These are phyloP conservation scores for Abscondita cerata DNA, from an alignment of 2,888 invertebrate species.

Conservation along the genomic window DNA sequence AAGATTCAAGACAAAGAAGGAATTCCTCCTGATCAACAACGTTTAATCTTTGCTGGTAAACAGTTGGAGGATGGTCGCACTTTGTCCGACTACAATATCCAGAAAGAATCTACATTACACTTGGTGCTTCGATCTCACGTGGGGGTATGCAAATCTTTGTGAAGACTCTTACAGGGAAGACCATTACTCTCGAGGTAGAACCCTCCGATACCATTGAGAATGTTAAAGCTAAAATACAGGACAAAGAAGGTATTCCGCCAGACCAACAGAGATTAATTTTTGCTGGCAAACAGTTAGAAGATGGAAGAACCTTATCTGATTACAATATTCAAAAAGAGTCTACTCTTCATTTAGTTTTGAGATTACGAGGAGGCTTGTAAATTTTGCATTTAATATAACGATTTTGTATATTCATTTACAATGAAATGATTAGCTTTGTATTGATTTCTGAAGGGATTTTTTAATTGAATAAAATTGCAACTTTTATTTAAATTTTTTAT, in stretches of 20 bases:
- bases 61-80: constrained; percentile 72
- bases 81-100: constrained; percentile 69
- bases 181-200: constrained; percentile 55
- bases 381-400: constrained; percentile 51
- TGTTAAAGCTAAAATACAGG: constrained; percentile 66
- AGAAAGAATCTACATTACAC: constrained; percentile 65
- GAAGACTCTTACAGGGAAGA: constrained; percentile 58
- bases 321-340: constrained; percentile 70
- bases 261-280: constrained; percentile 67
- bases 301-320: constrained; percentile 62
- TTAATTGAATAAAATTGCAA: constrained; percentile 6
- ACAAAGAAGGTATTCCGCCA: constrained; percentile 69
- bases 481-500: background rate
- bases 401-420: constrained; percentile 13
- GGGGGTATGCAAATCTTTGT: constrained; percentile 68
- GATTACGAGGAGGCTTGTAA: constrained; percentile 70
- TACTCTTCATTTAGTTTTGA: constrained; percentile 64
- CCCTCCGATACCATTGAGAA: constrained; percentile 68
- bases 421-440: constrained; percentile 26
- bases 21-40: constrained; percentile 86
- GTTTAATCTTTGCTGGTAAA: constrained; percentile 82
- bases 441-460: constrained; percentile 12
- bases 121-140: constrained; percentile 64
- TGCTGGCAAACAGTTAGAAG: constrained; percentile 69
- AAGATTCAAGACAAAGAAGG: constrained; percentile 76